Conservation (phyloP, 2,888 invertebrate species). For the Drosophila paucipuncta region DNA sequence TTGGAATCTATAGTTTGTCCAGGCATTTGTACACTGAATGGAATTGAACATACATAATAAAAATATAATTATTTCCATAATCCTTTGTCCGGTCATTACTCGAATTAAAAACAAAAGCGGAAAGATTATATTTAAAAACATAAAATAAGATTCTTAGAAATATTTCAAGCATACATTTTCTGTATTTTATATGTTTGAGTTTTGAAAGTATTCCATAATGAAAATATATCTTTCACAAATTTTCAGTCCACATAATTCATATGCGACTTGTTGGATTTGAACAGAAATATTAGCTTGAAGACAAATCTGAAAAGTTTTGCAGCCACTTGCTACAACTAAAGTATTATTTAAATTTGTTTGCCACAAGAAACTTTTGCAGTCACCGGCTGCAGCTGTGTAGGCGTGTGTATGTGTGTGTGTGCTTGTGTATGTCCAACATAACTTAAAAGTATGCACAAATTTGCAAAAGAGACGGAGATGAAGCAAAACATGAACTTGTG, state of each 20-base stretch:
- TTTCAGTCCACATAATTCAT: constrained; percentile 11
- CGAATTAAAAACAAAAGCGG: neutral
- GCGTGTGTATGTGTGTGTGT: neutral
- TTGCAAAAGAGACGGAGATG: constrained; percentile 6
- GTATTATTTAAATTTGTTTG: constrained; percentile 54
- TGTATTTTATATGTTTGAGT: neutral
- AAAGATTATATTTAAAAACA: too few species aligned
- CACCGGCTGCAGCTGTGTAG: constrained; percentile 14
- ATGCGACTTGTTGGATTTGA: constrained; percentile 35
- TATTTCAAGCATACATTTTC: neutral
- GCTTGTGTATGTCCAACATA: constrained; percentile 1
- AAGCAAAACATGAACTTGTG: constrained; percentile 48
- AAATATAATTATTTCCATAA: neutral
- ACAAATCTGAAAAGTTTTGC: constrained; percentile 74
- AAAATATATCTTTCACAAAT: constrained; percentile 2
- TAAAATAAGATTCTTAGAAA: neutral
- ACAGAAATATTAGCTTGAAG: constrained; percentile 60
- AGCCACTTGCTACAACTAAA: constrained; percentile 49
- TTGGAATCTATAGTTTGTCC: neutral
- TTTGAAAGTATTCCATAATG: neutral
- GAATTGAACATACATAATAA: neutral
- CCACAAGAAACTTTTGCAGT: constrained; percentile 50
- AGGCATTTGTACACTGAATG: neutral
- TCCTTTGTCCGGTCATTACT: neutral
- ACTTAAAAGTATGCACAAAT: constrained; percentile 1